A percentile compares a stretch with the other conserved stretches of the same genome.
Evolutionary conservation across 2,797 vertebrate species (phyloP).

Genomic region (Bovichtus diacanthus): DNA sequence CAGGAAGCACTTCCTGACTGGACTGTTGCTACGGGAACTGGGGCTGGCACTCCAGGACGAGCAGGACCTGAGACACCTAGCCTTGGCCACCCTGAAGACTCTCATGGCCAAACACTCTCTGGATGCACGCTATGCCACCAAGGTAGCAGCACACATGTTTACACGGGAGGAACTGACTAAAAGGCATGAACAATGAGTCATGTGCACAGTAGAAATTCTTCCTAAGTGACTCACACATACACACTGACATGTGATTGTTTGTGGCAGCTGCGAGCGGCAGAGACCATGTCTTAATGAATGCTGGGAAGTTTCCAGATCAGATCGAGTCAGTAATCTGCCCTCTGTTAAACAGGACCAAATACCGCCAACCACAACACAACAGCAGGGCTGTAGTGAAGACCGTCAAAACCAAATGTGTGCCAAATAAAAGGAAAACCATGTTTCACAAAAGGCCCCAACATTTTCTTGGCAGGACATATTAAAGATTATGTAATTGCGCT

Average conservation of each 20-base stretch:
- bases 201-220: conserved; percentile 43
- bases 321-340: conserved; percentile 47
- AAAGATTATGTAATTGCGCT: background rate
- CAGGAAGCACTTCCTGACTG: conserved; percentile 96
- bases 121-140: conserved; percentile 92
- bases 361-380: conserved; percentile 54
- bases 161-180: conserved; percentile 30
- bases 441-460: background rate
- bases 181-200: conserved; percentile 45
- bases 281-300: conserved; percentile 43
- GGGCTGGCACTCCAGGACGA: conserved; percentile 97
- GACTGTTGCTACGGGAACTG: conserved; percentile 94
- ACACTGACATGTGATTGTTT: conserved; percentile 49
- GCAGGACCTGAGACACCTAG: conserved; percentile 95
- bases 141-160: conserved; percentile 81
- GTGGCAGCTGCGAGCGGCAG: conserved; percentile 57
- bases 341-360: conserved; percentile 36
- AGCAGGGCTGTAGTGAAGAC: conserved; percentile 25
- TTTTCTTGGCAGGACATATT: conserved; percentile 4
- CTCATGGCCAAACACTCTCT: conserved; percentile 98
- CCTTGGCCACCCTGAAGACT: conserved; percentile 95
- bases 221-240: conserved; percentile 47
- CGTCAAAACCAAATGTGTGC: conserved; percentile 34
- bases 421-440: conserved; percentile 18
- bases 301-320: conserved; percentile 58